phyloP scores from a whole-genome alignment of 2,113 vertebrate species.

The Syrrhaptes paradoxus region DNA sequence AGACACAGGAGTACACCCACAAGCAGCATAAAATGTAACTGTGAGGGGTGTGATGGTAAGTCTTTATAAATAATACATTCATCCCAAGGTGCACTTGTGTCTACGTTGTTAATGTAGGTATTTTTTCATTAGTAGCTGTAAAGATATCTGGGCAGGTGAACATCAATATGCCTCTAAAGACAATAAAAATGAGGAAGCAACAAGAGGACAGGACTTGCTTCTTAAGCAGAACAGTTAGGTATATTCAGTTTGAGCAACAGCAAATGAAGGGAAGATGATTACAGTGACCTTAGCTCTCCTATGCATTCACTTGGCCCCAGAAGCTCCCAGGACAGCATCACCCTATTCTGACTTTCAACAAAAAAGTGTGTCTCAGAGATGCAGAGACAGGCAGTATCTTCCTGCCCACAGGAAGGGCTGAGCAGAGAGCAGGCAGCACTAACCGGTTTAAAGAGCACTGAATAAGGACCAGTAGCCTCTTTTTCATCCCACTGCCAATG shows the following conservation, averaged over 20 bases:
- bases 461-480: neutral
- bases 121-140: conserved; percentile 42
- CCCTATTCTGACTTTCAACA: neutral
- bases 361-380: neutral
- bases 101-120: conserved; percentile 43
- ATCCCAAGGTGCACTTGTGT: conserved; percentile 43
- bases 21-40: conserved; percentile 64
- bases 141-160: conserved; percentile 37
- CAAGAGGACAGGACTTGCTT: neutral
- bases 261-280: neutral
- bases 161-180: conserved; percentile 65
- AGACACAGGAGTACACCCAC: conserved; percentile 69
- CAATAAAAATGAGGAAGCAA: conserved; percentile 54
- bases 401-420: neutral
- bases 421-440: neutral
- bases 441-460: neutral
- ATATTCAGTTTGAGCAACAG: neutral
- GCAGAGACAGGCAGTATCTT: neutral
- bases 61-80: conserved; percentile 63
- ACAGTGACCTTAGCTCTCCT: neutral
- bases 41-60: conserved; percentile 69
- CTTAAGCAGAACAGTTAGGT: neutral
- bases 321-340: neutral
- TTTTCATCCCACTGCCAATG: neutral
- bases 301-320: neutral